Conservation (phyloP, 2,113 vertebrate genomes). For the Misgurnus anguillicaudatus region DNA sequence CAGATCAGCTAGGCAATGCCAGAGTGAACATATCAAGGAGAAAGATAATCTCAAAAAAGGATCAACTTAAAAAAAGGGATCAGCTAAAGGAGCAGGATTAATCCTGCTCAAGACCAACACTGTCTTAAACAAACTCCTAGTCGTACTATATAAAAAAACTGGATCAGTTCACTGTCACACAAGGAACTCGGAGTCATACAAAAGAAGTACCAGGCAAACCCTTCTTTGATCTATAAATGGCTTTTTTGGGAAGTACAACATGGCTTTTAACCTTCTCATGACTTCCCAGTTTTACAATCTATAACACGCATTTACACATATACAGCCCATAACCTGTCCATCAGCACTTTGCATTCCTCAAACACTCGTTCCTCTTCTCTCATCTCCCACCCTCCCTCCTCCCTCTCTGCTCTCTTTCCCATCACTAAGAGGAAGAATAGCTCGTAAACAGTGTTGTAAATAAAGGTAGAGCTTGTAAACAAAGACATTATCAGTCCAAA, state of each 20-base stretch:
- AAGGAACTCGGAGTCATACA: neutral
- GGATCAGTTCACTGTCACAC: neutral
- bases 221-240: conserved; percentile 21
- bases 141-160: no score
- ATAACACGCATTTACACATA: conserved; percentile 30
- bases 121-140: no score
- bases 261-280: conserved; percentile 29
- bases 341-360: conserved; percentile 38
- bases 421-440: conserved; percentile 10
- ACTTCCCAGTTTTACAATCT: conserved; percentile 29
- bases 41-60: no score
- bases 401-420: conserved; percentile 24
- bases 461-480: conserved; percentile 53
- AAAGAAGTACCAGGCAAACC: neutral
- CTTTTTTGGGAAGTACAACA: conserved; percentile 10
- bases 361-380: conserved; percentile 27
- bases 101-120: no score
- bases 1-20: no score
- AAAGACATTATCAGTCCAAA: conserved; percentile 51
- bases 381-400: conserved; percentile 35
- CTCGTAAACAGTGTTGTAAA: conserved; percentile 54
- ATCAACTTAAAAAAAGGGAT: no score
- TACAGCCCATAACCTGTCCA: conserved; percentile 1
- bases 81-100: no score
- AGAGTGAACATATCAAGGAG: no score